phyloP scores from a whole-genome alignment of 2,113 vertebrate genomes.

The Tetrao urogallus region DNA sequence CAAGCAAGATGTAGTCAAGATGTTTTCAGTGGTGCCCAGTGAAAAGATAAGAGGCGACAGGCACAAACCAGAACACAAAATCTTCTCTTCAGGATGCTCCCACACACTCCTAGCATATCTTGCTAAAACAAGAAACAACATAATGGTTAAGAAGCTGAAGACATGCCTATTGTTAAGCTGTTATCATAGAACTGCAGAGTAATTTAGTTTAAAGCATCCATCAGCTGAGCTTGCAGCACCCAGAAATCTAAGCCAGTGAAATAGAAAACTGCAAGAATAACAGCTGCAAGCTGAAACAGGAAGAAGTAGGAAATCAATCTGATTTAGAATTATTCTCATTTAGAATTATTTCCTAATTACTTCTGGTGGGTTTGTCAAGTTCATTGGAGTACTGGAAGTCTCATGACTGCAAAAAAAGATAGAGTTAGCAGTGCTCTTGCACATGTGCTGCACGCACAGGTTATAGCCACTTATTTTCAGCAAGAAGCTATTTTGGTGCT shows the following conservation, averaged over 20 bases:
- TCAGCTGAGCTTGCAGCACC: accelerated
- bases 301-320: not conserved
- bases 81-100: not conserved
- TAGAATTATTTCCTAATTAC: not conserved
- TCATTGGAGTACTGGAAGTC: not conserved
- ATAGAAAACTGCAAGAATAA: not conserved
- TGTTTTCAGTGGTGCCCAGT: not conserved
- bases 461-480: not conserved
- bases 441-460: not conserved
- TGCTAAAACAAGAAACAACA: not conserved
- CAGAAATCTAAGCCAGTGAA: not conserved
- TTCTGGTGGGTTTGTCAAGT: not conserved
- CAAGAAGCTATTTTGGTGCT: not conserved
- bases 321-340: not conserved
- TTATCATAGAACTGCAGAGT: not conserved
- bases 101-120: accelerated
- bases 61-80: not conserved
- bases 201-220: not conserved
- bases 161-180: not conserved
- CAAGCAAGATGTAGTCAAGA: not conserved
- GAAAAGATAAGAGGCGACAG: not conserved
- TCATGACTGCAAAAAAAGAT: not conserved
- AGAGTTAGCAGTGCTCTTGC: not conserved
- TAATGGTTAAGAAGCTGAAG: not conserved
- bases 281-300: not conserved